Conservation (phyloP, 2,113 vertebrate genomes). For the Crotalus viridis region DNA sequence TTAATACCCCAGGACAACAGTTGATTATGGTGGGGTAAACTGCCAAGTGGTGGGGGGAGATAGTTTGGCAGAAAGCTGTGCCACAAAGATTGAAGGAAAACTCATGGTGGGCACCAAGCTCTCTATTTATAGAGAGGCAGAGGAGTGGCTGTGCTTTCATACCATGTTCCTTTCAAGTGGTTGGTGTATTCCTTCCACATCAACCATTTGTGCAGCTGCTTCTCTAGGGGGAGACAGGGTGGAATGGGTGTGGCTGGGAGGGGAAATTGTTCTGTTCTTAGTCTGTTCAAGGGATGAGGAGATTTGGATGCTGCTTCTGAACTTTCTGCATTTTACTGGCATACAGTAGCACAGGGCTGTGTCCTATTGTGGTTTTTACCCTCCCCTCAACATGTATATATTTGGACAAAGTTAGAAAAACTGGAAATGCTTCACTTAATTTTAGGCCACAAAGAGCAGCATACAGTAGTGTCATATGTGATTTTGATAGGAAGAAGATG, state of each 20-base stretch:
- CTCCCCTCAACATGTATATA: neutral
- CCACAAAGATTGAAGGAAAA: constrained; percentile 59
- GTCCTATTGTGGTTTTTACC: neutral
- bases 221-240: constrained; percentile 34
- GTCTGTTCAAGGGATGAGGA: constrained; percentile 1
- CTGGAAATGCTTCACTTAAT: neutral
- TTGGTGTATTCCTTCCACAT: constrained; percentile 61
- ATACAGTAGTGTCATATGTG: neutral
- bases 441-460: neutral
- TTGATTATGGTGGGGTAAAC: neutral
- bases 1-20: neutral
- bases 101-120: constrained; percentile 68
- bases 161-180: constrained; percentile 77
- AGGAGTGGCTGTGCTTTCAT: constrained; percentile 68
- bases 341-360: neutral
- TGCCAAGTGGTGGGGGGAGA: constrained; percentile 40
- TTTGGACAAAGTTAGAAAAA: constrained; percentile 7
- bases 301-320: constrained; percentile 1
- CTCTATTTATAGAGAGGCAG: constrained; percentile 70
- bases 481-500: neutral
- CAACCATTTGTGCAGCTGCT: constrained; percentile 72
- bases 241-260: constrained; percentile 23
- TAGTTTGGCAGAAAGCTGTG: constrained; percentile 59
- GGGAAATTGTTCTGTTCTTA: constrained; percentile 24
- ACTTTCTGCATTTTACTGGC: neutral